Conservation (phyloP, 2,797 vertebrate species). For the Alcedo atthis region DNA sequence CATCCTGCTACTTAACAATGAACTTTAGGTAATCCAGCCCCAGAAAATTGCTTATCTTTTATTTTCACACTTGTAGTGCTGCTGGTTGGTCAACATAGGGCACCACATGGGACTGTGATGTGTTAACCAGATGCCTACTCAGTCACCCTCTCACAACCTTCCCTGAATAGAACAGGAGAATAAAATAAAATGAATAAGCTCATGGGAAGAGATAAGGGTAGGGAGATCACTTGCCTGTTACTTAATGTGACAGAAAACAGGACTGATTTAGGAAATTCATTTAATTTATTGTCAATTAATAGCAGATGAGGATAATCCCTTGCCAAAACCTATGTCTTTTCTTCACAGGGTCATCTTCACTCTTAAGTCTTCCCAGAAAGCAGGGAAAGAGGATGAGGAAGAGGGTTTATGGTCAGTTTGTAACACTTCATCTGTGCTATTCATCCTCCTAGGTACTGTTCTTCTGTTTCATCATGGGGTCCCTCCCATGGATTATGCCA, state of each 20-base stretch:
- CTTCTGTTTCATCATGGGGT: not conserved
- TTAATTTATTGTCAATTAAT: not conserved
- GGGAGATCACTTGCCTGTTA: not conserved
- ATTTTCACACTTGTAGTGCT: not conserved
- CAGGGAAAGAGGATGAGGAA: accelerated
- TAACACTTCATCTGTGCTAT: not conserved
- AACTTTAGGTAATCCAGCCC: not conserved
- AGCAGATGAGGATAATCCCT: not conserved
- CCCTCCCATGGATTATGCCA: not conserved
- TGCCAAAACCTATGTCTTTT: too few species aligned
- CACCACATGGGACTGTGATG: not conserved
- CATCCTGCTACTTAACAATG: not conserved
- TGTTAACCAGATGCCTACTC: not conserved
- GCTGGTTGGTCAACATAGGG: not conserved
- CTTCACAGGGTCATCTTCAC: not conserved
- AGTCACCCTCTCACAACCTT: not conserved
- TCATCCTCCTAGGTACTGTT: not conserved
- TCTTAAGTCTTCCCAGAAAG: not conserved
- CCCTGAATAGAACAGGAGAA: not conserved
- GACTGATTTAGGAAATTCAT: not conserved
- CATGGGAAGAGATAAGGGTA: not conserved
- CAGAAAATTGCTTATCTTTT: not conserved
- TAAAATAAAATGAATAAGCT: not conserved
- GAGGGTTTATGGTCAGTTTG: not conserved
- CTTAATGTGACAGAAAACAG: not conserved